phyloP scores from a whole-genome alignment of 2,888 invertebrate species.

The Druceiella hillmani region DNA sequence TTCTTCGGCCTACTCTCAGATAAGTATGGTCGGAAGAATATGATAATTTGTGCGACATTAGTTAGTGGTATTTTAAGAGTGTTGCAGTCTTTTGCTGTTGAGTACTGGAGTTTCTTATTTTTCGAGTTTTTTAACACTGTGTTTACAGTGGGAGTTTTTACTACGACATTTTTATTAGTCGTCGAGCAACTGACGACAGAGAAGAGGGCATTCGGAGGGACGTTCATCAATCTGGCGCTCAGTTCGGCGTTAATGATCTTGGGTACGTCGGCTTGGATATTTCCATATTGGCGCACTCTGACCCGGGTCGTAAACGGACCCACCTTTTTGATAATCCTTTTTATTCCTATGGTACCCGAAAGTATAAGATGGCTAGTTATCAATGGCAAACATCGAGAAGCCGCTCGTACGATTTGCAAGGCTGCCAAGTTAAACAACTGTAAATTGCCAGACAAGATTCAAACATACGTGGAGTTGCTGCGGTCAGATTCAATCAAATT shows the following conservation, averaged over 20 bases:
- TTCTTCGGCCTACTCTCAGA: slow-evolving; percentile 56
- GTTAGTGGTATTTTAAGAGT: slow-evolving; percentile 43
- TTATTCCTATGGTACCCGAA: neutral
- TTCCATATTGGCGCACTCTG: slow-evolving; percentile 1
- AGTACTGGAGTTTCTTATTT: slow-evolving; percentile 42
- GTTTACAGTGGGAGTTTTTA: slow-evolving; percentile 46
- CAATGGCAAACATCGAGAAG: neutral
- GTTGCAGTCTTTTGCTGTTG: slow-evolving; percentile 41
- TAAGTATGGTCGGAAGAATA: slow-evolving; percentile 42
- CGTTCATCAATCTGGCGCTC: neutral
- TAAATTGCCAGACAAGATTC: neutral
- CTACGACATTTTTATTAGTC: slow-evolving; percentile 41
- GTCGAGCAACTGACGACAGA: neutral
- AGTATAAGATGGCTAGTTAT: neutral
- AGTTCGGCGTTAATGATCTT: neutral
- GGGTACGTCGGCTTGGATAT: neutral
- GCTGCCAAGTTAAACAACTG: neutral
- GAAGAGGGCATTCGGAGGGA: neutral
- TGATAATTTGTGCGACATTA: slow-evolving; percentile 40
- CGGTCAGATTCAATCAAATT: neutral
- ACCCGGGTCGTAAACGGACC: neutral
- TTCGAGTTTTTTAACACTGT: slow-evolving; percentile 50
- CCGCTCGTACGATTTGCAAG: neutral
- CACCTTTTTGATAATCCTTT: neutral
- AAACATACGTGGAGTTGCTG: neutral